Base-by-base conservation (phyloP, 2,888 invertebrate genomes). In the Onchidella celtica region DNA sequence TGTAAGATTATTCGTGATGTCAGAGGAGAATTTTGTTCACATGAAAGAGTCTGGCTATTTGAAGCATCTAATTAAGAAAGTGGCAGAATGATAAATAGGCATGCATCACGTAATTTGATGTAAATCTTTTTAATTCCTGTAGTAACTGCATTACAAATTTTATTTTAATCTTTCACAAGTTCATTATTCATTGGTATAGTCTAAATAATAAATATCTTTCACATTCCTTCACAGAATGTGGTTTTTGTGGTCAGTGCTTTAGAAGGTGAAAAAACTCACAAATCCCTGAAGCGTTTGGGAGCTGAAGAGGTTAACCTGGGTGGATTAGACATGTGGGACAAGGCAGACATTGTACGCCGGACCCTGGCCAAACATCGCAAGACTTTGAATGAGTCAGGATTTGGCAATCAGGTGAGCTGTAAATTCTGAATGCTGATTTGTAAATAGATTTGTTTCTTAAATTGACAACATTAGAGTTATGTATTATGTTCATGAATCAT, bases 381-480 rank as follows among this genome's bases (percentile, higher is more conserved):
- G 85, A 73, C 85, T 4, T 87, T 94, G 68, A 92, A 93, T 86
- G 93, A 94, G 84, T 90, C 92, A 14, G 87, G 92, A 9, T 94
- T 94, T 85, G 93, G 93, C 84, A 93, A 94, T 84, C 93, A 93
- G 92, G 93, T 93, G 11, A 17, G 27, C n/a, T n/a, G n/a, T n/a
- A n/a, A n/a, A n/a, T n/a, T n/a, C n/a, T n/a, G n/a, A n/a, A n/a
- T n/a, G n/a, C n/a, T n/a, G n/a, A n/a, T n/a, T n/a, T n/a, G n/a
- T n/a, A n/a, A n/a, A n/a, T n/a, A n/a, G n/a, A n/a, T n/a, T n/a
- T n/a, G n/a, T n/a, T n/a, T n/a, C n/a, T n/a, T n/a, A n/a, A n/a
- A n/a, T n/a, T n/a, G n/a, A n/a, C n/a, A n/a, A n/a, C n/a, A n/a
- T n/a, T n/a, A n/a, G n/a, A n/a, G n/a, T n/a, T n/a, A n/a, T n/a